These are phyloP conservation scores for Anagrus nilaparvatae DNA, from an alignment of 1,140 invertebrate species.

Conservation along the genomic window DNA sequence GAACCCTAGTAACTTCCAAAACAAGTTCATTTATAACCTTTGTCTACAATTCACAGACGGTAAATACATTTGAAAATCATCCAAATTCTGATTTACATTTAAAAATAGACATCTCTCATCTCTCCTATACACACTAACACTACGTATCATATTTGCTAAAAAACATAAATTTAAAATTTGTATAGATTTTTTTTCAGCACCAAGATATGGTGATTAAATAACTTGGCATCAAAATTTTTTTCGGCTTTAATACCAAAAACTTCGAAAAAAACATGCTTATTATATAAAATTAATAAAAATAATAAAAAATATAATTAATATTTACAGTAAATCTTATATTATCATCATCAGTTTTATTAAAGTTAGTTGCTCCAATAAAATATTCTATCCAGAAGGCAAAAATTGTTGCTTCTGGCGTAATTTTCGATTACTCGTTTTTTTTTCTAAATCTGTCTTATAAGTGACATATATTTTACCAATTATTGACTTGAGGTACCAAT, in stretches of 20 bases:
- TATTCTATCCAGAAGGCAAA: slow-evolving; percentile 99
- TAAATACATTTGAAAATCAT: slow-evolving; percentile 98
- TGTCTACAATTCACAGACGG: slow-evolving; percentile 79
- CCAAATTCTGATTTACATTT: slow-evolving; percentile 96
- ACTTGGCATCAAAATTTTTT: slow-evolving; percentile 86
- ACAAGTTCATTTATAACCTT: slow-evolving; percentile 73
- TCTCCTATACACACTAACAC: slow-evolving; percentile 89
- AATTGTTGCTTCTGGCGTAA: slow-evolving; percentile 71
- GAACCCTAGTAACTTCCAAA: slow-evolving; percentile 74
- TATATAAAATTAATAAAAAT: slow-evolving; percentile 10
- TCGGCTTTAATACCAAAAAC: slow-evolving; percentile 86
- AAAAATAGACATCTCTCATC: slow-evolving; percentile 93
- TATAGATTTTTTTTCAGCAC: slow-evolving; percentile 82
- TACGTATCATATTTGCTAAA: slow-evolving; percentile 81
- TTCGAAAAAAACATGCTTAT: slow-evolving; percentile 30
- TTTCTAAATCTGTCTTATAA: slow-evolving; percentile 84
- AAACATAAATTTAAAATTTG: slow-evolving; percentile 81
- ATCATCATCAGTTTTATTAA: slow-evolving; percentile 51
- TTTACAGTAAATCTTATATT: slow-evolving; percentile 82
- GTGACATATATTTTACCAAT: slow-evolving; percentile 96
- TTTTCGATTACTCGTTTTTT: slow-evolving; percentile 57
- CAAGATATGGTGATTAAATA: slow-evolving; percentile 91
- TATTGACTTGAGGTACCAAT: slow-evolving; percentile 98
- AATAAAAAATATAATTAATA: slow-evolving; percentile 26
- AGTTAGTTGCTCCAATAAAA: slow-evolving; percentile 88